Evolutionary conservation across 2,888 invertebrate species (phyloP).

Genomic region (Epistrophe eligans): DNA sequence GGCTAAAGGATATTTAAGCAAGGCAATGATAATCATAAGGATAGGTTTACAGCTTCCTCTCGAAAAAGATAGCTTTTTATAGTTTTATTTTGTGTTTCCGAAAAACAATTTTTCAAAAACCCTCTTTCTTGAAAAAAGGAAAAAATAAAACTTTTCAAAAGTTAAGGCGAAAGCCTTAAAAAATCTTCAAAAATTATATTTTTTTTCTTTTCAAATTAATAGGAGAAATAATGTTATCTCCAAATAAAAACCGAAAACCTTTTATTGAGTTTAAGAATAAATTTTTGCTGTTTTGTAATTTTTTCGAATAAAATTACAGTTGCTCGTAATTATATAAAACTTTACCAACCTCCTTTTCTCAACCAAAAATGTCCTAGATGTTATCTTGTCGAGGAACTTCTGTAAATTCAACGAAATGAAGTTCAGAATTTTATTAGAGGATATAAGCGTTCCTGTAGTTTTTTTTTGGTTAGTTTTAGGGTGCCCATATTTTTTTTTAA

Average conservation of each 20-base stretch:
- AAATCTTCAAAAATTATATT: too few relatives aligned
- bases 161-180: too few relatives aligned
- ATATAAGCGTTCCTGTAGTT: not conserved
- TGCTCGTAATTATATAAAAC: not conserved
- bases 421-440: not conserved
- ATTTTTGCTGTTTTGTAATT: not conserved
- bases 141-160: too few relatives aligned
- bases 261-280: not conserved
- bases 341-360: not conserved
- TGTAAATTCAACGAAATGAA: not conserved
- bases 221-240: not conserved
- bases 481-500: not conserved
- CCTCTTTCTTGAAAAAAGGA: too few relatives aligned
- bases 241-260: not conserved
- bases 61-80: not conserved
- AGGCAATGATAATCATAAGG: not conserved
- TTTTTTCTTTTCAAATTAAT: too few relatives aligned
- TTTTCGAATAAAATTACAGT: not conserved
- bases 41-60: not conserved
- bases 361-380: not conserved
- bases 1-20: not conserved
- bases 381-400: not conserved
- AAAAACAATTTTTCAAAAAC: not conserved
- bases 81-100: not conserved
- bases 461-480: not conserved